Evolutionary conservation across 2,888 invertebrate genomes (phyloP).

Genomic region (Drosophila lutescens): DNA sequence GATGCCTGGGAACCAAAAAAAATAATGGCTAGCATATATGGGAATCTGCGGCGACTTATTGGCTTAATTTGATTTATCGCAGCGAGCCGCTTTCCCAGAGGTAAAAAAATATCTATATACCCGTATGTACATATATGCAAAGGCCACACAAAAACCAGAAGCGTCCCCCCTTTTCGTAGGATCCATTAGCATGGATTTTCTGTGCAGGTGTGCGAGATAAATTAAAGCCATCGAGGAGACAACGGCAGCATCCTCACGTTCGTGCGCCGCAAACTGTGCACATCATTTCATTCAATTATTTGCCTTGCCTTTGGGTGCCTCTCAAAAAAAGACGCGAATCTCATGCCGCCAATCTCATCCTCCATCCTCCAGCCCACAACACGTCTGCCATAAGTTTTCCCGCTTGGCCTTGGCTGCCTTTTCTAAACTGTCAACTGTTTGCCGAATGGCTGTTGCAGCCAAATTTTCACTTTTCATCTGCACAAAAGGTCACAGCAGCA

Average conservation of each 20-base stretch:
- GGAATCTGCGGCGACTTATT: constrained; percentile 60
- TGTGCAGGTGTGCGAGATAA: constrained; percentile 80
- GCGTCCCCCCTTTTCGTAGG: constrained; percentile 44
- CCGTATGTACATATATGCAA: constrained; percentile 55
- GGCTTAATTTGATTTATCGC: constrained; percentile 74
- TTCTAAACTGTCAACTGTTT: constrained; percentile 75
- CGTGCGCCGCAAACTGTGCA: constrained; percentile 37
- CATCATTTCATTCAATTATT: constrained; percentile 54
- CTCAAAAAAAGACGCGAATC: constrained; percentile 28
- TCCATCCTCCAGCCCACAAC: not conserved
- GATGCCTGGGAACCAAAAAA: constrained; percentile 51
- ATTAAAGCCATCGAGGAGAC: constrained; percentile 63
- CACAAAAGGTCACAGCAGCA: constrained; percentile 62
- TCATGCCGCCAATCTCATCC: constrained; percentile 14
- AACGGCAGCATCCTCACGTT: constrained; percentile 48
- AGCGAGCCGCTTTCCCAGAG: constrained; percentile 57
- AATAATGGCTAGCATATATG: constrained; percentile 48
- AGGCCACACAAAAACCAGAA: constrained; percentile 65
- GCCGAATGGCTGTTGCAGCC: constrained; percentile 29
- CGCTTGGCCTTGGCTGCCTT: constrained; percentile 56
- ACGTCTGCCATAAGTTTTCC: constrained; percentile 40
- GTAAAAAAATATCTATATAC: not conserved
- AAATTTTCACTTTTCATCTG: constrained; percentile 75
- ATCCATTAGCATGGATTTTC: constrained; percentile 33
- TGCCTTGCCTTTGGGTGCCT: constrained; percentile 21